Conservation (phyloP, 2,888 invertebrate genomes). For the Harpagoxenus sublaevis region DNA sequence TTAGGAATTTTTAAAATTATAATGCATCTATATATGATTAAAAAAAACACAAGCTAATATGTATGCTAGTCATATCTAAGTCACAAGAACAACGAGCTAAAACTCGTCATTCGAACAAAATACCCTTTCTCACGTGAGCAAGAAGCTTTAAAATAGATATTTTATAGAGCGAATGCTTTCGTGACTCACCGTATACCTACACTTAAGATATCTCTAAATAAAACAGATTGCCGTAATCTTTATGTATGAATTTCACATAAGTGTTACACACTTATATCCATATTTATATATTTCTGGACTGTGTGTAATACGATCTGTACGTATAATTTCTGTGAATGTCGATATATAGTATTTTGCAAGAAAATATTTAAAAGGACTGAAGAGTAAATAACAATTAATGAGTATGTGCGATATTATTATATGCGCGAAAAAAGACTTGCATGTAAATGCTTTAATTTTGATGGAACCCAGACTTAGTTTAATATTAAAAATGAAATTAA, state of each 20-base stretch:
- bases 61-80: constrained; percentile 24
- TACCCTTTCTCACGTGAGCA: not conserved
- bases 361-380: not conserved
- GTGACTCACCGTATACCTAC: not conserved
- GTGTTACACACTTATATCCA: not conserved
- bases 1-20: not conserved
- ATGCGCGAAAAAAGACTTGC: not conserved
- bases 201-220: not conserved
- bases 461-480: not conserved
- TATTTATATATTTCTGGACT: not conserved
- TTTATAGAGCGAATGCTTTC: constrained; percentile 4
- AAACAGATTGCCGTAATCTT: constrained; percentile 5
- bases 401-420: not conserved
- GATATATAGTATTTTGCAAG: not conserved
- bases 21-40: constrained; percentile 1
- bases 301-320: not conserved
- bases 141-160: constrained; percentile 8
- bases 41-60: not conserved
- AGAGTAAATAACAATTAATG: not conserved
- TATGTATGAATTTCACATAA: not conserved
- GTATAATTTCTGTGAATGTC: not conserved
- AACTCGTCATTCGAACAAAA: not conserved
- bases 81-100: constrained; percentile 34
- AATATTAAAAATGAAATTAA: constrained; percentile 2
- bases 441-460: constrained; percentile 3